Evolutionary conservation across 2,888 invertebrate genomes (phyloP).

Genomic region (Pocota personata): DNA sequence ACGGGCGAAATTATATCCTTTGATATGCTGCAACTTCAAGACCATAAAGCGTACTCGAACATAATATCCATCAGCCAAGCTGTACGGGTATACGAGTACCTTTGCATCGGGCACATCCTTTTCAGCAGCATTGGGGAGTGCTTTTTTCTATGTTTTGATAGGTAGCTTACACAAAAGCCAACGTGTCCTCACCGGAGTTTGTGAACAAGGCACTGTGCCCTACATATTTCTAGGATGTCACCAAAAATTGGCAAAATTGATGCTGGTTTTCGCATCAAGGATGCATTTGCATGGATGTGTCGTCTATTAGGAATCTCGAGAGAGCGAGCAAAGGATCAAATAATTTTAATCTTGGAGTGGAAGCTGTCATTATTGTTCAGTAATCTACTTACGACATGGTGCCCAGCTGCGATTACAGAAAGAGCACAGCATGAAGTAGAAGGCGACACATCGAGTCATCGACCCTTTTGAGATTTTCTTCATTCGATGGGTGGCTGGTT

Average conservation of each 20-base stretch:
- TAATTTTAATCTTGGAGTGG: constrained; percentile 62
- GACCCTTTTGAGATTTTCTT: constrained; percentile 64
- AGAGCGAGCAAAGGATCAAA: constrained; percentile 38
- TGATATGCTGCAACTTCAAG: constrained; percentile 57
- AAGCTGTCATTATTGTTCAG: constrained; percentile 61
- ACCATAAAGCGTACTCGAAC: constrained; percentile 67
- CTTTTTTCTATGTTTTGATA: constrained; percentile 57
- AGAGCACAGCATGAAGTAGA: constrained; percentile 15
- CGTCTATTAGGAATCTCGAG: background rate
- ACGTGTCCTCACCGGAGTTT: constrained; percentile 14
- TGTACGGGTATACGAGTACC: too few relatives aligned
- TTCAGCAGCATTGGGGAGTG: constrained; percentile 38
- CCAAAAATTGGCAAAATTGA: constrained; percentile 40
- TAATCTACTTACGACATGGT: constrained; percentile 50
- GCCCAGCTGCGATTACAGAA: constrained; percentile 60
- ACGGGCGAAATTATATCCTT: constrained; percentile 62
- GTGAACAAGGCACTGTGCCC: background rate
- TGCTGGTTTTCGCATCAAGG: background rate
- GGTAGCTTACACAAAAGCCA: constrained; percentile 59
- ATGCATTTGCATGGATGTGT: constrained; percentile 15
- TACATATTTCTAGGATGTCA: constrained; percentile 3
- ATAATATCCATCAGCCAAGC: constrained; percentile 64
- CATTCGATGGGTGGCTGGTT: constrained; percentile 13
- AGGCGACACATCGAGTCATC: constrained; percentile 63
- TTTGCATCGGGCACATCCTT: constrained; percentile 44